Evolutionary conservation across 2,113 vertebrate genomes (phyloP).

Genomic region (Butorides virescens): DNA sequence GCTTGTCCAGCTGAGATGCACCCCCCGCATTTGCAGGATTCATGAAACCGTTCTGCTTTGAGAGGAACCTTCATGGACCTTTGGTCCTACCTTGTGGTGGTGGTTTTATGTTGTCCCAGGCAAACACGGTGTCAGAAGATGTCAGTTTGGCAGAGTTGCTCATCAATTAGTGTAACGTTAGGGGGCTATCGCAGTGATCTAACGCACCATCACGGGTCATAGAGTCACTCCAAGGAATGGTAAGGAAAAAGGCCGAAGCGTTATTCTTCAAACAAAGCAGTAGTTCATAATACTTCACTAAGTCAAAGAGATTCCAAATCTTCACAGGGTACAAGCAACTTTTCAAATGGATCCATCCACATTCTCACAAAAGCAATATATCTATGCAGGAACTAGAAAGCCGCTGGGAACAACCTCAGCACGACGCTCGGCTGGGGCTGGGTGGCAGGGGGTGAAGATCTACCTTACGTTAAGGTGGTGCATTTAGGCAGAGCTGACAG

Average conservation of each 20-base stretch:
- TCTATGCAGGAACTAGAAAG: neutral
- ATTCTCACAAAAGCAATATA: neutral
- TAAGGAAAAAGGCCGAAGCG: neutral
- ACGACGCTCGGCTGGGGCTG: neutral
- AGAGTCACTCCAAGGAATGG: neutral
- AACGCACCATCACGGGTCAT: neutral
- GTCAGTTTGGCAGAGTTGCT: neutral
- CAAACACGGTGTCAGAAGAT: accelerated
- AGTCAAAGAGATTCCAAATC: neutral
- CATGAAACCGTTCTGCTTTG: neutral
- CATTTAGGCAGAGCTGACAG: neutral
- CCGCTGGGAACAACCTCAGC: neutral
- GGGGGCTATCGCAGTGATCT: neutral
- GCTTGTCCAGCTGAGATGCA: neutral
- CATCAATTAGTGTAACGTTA: accelerated
- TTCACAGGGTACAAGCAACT: neutral
- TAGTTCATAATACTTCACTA: neutral
- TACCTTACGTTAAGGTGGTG: neutral
- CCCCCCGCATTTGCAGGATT: neutral
- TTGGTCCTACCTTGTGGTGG: neutral
- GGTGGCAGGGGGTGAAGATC: neutral
- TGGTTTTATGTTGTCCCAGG: neutral
- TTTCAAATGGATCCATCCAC: neutral
- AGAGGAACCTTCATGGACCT: neutral
- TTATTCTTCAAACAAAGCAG: neutral